Conservation (phyloP, 1,140 invertebrate species). For the Listronotus bonariensis region DNA sequence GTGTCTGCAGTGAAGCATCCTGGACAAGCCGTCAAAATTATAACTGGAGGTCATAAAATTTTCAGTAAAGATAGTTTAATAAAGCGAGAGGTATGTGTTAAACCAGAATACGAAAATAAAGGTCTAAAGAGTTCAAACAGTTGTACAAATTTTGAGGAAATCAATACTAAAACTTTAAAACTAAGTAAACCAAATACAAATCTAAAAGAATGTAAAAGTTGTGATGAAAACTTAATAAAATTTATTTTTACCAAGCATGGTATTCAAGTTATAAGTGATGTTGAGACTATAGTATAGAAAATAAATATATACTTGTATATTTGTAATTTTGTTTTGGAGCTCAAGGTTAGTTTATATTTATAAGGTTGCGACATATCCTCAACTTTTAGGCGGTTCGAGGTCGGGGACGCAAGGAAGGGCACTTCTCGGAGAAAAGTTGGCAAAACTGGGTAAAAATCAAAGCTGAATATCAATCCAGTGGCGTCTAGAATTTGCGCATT, state of each 20-base stretch:
- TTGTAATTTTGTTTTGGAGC: too few relatives aligned
- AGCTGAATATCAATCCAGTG: too few relatives aligned
- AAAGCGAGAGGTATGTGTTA: conserved; percentile 52
- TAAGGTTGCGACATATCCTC: too few relatives aligned
- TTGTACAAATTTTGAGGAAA: conserved; percentile 52
- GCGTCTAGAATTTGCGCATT: too few relatives aligned
- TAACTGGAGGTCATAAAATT: conserved; percentile 58
- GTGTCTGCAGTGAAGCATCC: conserved; percentile 54
- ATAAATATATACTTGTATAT: too few relatives aligned
- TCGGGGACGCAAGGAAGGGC: too few relatives aligned
- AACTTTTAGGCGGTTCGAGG: too few relatives aligned
- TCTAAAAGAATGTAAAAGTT: conserved; percentile 56
- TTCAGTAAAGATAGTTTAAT: conserved; percentile 29
- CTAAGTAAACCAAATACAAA: conserved; percentile 51
- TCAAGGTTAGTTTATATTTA: too few relatives aligned
- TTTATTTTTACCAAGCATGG: conserved; percentile 74
- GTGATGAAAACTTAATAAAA: conserved; percentile 69
- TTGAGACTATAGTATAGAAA: conserved; percentile 66
- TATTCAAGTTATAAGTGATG: conserved; percentile 75
- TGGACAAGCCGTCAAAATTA: conserved; percentile 62
- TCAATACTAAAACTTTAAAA: conserved; percentile 18
- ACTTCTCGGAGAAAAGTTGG: too few relatives aligned
- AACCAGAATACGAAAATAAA: conserved; percentile 22
- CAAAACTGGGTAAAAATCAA: too few relatives aligned
- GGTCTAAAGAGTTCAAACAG: conserved; percentile 50